Conservation (phyloP, 2,888 invertebrate genomes). For the Aromia moschata region DNA sequence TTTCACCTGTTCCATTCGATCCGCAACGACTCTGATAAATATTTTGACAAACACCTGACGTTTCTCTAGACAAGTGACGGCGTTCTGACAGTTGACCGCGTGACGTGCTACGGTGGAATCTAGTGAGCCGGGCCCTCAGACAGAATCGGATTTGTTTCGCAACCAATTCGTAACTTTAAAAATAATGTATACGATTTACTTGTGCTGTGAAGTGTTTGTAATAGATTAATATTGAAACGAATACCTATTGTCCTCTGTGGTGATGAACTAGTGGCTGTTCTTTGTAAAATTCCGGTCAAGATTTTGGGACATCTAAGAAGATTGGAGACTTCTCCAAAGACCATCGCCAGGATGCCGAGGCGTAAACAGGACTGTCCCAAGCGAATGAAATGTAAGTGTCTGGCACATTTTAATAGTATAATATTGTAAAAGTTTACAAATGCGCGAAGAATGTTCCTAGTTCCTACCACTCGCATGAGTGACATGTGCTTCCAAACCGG, state of each 20-base stretch:
- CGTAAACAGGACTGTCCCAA: slow-evolving; percentile 66
- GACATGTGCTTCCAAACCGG: slow-evolving; percentile 16
- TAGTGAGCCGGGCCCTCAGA: slow-evolving; percentile 8
- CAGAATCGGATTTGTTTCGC: slow-evolving; percentile 16
- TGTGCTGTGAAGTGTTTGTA: slow-evolving; percentile 39
- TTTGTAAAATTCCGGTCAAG: slow-evolving; percentile 47
- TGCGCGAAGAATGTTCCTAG: slow-evolving; percentile 6
- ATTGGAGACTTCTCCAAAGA: slow-evolving; percentile 45
- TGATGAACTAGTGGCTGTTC: slow-evolving; percentile 35
- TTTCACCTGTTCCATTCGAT: slow-evolving; percentile 45
- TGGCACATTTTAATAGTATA: not conserved
- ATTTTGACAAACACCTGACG: slow-evolving; percentile 11
- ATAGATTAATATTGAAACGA: slow-evolving; percentile 15
- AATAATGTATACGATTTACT: slow-evolving; percentile 43
- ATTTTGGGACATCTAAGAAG: slow-evolving; percentile 56
- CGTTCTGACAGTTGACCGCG: slow-evolving; percentile 22
- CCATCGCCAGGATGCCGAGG: slow-evolving; percentile 61
- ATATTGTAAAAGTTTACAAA: slow-evolving; percentile 5
- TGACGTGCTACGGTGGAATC: slow-evolving; percentile 8
- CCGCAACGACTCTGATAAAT: slow-evolving; percentile 26
- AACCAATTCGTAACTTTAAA: slow-evolving; percentile 10
- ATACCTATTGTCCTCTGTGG: slow-evolving; percentile 12
- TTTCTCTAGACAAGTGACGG: slow-evolving; percentile 23
- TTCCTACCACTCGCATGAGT: slow-evolving; percentile 6
- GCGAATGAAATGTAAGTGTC: slow-evolving; percentile 66